Conservation (phyloP, 2,888 invertebrate genomes). For the Polyommatus iphigenia region DNA sequence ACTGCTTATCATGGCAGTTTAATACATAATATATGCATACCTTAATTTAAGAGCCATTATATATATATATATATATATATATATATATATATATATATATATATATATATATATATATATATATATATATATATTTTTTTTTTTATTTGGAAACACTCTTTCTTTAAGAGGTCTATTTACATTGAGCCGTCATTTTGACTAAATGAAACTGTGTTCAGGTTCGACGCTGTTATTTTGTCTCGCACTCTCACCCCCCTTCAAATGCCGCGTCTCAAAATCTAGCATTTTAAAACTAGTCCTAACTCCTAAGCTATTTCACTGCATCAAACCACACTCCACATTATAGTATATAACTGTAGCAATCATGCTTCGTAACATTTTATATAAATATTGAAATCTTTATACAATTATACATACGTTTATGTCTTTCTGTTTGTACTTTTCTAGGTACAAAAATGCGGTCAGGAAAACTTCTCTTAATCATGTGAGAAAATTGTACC, state of each 20-base stretch:
- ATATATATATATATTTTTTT: no score
- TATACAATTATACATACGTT: conserved; percentile 33
- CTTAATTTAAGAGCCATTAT: neutral
- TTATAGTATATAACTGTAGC: conserved; percentile 34
- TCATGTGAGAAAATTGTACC: conserved; percentile 35
- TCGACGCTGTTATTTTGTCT: conserved; percentile 30
- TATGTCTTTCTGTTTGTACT: conserved; percentile 39
- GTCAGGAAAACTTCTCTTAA: conserved; percentile 33
- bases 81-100: no score
- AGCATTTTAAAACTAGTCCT: conserved; percentile 43
- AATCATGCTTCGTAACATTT: conserved; percentile 31
- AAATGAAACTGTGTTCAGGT: neutral
- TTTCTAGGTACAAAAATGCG: conserved; percentile 41
- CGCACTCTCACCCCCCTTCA: conserved; percentile 41
- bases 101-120: no score
- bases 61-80: neutral
- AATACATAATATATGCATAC: neutral
- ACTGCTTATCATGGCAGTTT: neutral
- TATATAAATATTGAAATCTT: conserved; percentile 34
- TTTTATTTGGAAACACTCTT: neutral
- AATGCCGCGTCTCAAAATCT: conserved; percentile 47
- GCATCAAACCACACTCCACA: conserved; percentile 39
- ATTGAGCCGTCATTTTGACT: neutral
- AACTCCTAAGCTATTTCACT: conserved; percentile 40
- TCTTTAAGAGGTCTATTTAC: neutral